Conservation (phyloP, 2,797 vertebrate species). For the Oceanodroma leucorhoa region DNA sequence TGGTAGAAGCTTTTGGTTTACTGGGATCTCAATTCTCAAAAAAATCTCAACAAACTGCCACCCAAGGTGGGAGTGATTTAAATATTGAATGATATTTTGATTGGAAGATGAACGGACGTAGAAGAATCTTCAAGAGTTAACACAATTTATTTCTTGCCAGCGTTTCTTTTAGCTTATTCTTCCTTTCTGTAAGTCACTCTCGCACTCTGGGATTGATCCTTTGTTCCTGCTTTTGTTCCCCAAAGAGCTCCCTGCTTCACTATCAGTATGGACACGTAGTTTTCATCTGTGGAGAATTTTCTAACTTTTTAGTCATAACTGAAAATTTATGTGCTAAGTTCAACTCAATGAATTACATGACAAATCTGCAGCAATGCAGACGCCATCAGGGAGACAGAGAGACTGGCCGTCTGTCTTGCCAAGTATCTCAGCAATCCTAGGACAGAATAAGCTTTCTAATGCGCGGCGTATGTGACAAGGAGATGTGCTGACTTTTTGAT, state of each 20-base stretch:
- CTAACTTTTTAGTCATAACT: slow-evolving; percentile 46
- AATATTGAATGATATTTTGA: neutral
- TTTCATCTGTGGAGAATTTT: slow-evolving; percentile 8
- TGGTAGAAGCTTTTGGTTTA: neutral
- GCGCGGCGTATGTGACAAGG: neutral
- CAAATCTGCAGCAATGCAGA: slow-evolving; percentile 41
- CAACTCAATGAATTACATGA: slow-evolving; percentile 28
- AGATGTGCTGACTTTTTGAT: slow-evolving; percentile 38
- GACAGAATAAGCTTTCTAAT: slow-evolving; percentile 17
- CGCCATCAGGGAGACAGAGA: slow-evolving; percentile 51
- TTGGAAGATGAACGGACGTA: neutral
- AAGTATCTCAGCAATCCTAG: slow-evolving; percentile 49
- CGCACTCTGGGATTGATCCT: neutral
- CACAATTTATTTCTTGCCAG: neutral
- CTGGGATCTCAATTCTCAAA: neutral
- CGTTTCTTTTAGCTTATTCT: neutral
- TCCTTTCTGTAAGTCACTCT: neutral
- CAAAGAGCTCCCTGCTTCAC: neutral
- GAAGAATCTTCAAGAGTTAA: neutral
- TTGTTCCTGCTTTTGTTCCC: neutral
- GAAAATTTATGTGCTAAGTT: slow-evolving; percentile 54
- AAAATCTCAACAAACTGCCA: neutral
- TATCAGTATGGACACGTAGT: neutral
- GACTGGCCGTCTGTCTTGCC: slow-evolving; percentile 43
- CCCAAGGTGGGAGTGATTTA: neutral